A percentile compares a stretch with the other conserved stretches of the same genome.
Evolutionary conservation across 2,113 vertebrate genomes (phyloP).

Genomic region (Nymphicus hollandicus): DNA sequence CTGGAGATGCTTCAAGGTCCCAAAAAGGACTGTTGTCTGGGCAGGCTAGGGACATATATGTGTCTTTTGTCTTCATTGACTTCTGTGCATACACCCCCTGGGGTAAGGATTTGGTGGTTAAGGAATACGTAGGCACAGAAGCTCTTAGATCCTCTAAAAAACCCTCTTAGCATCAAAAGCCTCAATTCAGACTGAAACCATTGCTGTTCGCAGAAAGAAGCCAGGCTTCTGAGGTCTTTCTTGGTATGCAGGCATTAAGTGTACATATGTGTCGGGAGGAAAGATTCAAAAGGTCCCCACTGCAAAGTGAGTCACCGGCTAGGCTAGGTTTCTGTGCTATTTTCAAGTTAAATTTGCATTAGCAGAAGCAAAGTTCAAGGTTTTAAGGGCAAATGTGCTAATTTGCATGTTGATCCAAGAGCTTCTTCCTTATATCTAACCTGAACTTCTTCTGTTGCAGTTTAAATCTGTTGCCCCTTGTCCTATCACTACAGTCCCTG

Average conservation of each 20-base stretch:
- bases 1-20: background rate
- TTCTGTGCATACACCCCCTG: background rate
- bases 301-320: background rate
- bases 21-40: background rate
- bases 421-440: background rate
- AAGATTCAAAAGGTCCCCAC: background rate
- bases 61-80: background rate
- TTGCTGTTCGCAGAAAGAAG: background rate
- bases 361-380: background rate
- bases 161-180: background rate
- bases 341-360: background rate
- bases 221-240: background rate
- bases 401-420: background rate
- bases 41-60: background rate
- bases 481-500: background rate
- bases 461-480: background rate
- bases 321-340: background rate
- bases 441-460: background rate
- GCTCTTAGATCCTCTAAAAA: background rate
- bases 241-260: background rate
- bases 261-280: background rate
- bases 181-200: background rate
- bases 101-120: background rate
- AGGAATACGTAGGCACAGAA: background rate
- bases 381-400: background rate